Base-by-base conservation (phyloP, 2,888 invertebrate species). In the Mythimna albipuncta region DNA sequence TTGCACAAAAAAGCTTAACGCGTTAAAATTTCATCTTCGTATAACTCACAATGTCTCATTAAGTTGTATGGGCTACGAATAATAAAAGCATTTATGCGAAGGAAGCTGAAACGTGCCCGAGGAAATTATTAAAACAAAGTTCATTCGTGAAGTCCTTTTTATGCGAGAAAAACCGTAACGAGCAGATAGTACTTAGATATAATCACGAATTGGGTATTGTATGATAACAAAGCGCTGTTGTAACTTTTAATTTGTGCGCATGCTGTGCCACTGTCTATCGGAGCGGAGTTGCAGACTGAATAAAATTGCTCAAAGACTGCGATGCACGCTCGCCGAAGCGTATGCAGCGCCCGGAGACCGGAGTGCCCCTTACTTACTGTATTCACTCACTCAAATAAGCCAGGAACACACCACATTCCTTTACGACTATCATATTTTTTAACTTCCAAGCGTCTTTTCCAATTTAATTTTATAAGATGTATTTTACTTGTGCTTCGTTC, bases 281-380 rank as follows among this genome's bases (percentile, higher is more conserved):
- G 67, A 71, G 54, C 67, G 70, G 58, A 77, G 73, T 75, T 81
- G 80, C 73, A 79, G 59, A 79, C 81, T 84, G 83, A 79, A 87
- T 84, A 83, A 85, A 84, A 84, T 84, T 81, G 79, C 65, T 86
- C 86, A 87, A 86, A 86, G 83, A 82, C 77, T 82, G 75, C 74
- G 77, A 71, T 81, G 84, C 79, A 78, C 74, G 83, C 72, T 77
- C 82, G 72, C 70, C 69, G 78, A 78, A 84, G 86, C 82, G 76
- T 84, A 79, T 84, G 83, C 84, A 85, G 86, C 76, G 83, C 76
- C 47, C 65, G 58, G 75, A 88, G 85, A 85, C 47, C 65, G 55
- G 77, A 88, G 85, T 86, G 77, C 79, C 82, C 72, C 74, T 83
- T 79, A 82, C 84, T 85, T 82, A 84, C 82, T 82, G 76, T 75